phyloP scores from a whole-genome alignment of 2,888 invertebrate genomes.

The Tetranychus truncatus region DNA sequence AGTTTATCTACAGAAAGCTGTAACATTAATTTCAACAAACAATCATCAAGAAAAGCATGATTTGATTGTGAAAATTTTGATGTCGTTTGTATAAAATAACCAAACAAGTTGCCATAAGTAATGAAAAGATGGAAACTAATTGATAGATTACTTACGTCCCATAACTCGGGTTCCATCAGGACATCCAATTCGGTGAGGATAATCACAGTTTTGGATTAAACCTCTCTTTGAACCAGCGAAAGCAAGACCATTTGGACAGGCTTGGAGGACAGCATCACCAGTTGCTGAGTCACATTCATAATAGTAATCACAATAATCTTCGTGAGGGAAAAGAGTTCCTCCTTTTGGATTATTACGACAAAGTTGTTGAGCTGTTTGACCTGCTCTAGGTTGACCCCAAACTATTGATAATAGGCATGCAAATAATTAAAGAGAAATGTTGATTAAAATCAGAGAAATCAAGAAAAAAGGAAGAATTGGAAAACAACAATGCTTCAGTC shows the following conservation, averaged over 20 bases:
- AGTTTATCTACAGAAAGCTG: too few species aligned
- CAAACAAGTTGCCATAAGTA: too few species aligned
- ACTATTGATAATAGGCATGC: background rate
- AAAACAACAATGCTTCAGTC: background rate
- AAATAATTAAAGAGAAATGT: background rate
- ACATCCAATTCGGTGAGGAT: constrained; percentile 27
- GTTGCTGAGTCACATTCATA: constrained; percentile 58
- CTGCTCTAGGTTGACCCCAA: background rate
- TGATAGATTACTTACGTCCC: constrained; percentile 22
- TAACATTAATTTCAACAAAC: too few species aligned
- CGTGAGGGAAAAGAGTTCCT: constrained; percentile 26
- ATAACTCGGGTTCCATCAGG: constrained; percentile 26
- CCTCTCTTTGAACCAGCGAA: constrained; percentile 58
- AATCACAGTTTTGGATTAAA: constrained; percentile 27
- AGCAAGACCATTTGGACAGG: constrained; percentile 74
- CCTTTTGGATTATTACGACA: constrained; percentile 21
- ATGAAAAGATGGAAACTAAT: background rate
- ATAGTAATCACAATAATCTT: constrained; percentile 54
- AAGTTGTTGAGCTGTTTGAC: constrained; percentile 15
- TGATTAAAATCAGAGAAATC: background rate
- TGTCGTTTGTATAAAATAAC: too few species aligned
- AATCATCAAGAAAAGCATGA: too few species aligned
- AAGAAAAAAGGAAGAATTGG: background rate
- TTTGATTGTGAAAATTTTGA: too few species aligned
- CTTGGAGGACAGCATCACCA: constrained; percentile 61